These are phyloP conservation scores for Escarpia spicata DNA, from an alignment of 2,888 invertebrate genomes.

Conservation along the genomic window DNA sequence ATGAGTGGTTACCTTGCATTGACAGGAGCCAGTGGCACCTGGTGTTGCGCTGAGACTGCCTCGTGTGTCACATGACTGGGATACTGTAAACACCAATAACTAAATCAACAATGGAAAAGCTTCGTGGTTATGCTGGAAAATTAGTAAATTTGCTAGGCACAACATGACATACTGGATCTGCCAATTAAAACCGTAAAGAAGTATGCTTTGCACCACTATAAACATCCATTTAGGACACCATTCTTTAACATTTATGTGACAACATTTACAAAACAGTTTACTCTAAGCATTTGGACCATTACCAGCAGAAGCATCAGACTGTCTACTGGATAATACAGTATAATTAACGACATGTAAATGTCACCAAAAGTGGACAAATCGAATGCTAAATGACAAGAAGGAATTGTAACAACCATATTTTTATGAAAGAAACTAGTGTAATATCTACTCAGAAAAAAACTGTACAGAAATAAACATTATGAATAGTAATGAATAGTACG, in stretches of 20 bases:
- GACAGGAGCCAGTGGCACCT: constrained; percentile 72
- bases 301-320: neutral
- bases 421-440: neutral
- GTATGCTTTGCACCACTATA: too few species aligned
- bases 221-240: too few species aligned
- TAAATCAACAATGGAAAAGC: neutral
- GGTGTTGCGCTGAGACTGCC: constrained; percentile 74
- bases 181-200: too few species aligned
- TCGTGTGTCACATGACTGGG: constrained; percentile 75
- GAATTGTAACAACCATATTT: neutral
- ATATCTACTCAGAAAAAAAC: neutral
- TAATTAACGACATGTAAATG: neutral
- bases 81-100: constrained; percentile 50
- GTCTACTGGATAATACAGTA: neutral
- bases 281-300: neutral
- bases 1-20: constrained; percentile 74
- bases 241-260: neutral
- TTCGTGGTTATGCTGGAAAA: too few species aligned
- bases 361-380: neutral
- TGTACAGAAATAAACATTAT: neutral
- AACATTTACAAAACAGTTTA: neutral
- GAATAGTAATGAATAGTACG: too few species aligned
- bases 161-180: neutral
- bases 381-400: neutral
- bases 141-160: neutral